phyloP scores from a whole-genome alignment of 2,113 vertebrate species.

The Pangasianodon gigas region DNA sequence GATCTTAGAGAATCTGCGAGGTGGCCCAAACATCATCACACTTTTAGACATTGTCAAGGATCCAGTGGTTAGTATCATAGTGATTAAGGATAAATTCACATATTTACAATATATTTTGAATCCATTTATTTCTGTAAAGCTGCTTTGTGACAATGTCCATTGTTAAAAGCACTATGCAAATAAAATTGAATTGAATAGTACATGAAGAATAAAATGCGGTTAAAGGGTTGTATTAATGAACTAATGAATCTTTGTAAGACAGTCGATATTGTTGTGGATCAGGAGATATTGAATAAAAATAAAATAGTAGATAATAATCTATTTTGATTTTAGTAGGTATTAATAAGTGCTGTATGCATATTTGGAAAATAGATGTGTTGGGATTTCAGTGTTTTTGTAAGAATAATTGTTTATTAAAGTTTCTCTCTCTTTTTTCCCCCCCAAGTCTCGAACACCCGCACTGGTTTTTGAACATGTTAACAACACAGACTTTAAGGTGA shows the following conservation, averaged over 20 bases:
- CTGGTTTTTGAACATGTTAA: slow-evolving; percentile 75
- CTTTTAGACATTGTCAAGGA: slow-evolving; percentile 74
- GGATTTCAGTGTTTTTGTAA: neutral
- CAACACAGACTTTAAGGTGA: slow-evolving; percentile 76
- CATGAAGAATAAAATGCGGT: neutral
- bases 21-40: slow-evolving; percentile 73
- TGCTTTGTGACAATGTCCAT: too few species aligned
- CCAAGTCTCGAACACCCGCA: slow-evolving; percentile 72
- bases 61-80: slow-evolving; percentile 66
- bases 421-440: neutral
- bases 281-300: neutral
- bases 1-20: slow-evolving; percentile 73
- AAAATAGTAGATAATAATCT: neutral
- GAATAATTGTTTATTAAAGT: neutral
- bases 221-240: neutral
- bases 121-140: too few species aligned
- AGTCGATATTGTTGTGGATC: neutral
- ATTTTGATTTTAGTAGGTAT: neutral
- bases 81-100: neutral
- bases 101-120: too few species aligned
- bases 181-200: too few species aligned
- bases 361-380: neutral
- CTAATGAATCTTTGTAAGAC: neutral
- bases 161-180: too few species aligned
- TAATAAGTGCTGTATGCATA: neutral